phyloP scores from a whole-genome alignment of 2,113 vertebrate species.

The Dicentrarchus labrax region DNA sequence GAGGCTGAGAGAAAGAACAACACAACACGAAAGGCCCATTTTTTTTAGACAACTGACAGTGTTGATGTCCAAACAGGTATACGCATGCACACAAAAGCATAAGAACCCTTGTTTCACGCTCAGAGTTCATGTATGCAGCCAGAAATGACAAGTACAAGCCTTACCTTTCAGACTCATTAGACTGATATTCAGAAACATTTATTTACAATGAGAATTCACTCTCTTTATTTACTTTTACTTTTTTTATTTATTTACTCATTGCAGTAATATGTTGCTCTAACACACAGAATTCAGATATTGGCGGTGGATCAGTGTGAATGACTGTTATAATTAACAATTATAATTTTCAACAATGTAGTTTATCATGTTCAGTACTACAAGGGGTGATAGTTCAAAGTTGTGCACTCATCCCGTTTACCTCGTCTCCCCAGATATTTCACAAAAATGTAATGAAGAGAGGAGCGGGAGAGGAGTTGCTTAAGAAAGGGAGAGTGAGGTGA shows the following conservation, averaged over 20 bases:
- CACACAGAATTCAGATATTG: not conserved
- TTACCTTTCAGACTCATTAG: constrained; percentile 23
- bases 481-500: constrained; percentile 23
- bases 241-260: too few relatives aligned
- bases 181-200: constrained; percentile 27
- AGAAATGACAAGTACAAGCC: not conserved
- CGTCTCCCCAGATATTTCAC: constrained; percentile 6
- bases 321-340: too few relatives aligned
- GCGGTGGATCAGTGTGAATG: not conserved
- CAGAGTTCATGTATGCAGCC: not conserved
- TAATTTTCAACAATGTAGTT: too few relatives aligned
- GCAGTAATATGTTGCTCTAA: not conserved
- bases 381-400: not conserved
- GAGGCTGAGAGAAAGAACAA: constrained; percentile 84
- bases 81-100: not conserved
- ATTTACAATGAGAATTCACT: not conserved
- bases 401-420: not conserved
- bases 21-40: not conserved
- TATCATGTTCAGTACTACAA: not conserved
- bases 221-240: not conserved
- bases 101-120: constrained; percentile 1
- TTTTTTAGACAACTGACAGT: constrained; percentile 60
- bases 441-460: constrained; percentile 5
- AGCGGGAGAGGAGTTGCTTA: not conserved
- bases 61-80: not conserved